These are phyloP conservation scores for Dermolepida albohirtum DNA, from an alignment of 2,888 invertebrate genomes.

Conservation along the genomic window DNA sequence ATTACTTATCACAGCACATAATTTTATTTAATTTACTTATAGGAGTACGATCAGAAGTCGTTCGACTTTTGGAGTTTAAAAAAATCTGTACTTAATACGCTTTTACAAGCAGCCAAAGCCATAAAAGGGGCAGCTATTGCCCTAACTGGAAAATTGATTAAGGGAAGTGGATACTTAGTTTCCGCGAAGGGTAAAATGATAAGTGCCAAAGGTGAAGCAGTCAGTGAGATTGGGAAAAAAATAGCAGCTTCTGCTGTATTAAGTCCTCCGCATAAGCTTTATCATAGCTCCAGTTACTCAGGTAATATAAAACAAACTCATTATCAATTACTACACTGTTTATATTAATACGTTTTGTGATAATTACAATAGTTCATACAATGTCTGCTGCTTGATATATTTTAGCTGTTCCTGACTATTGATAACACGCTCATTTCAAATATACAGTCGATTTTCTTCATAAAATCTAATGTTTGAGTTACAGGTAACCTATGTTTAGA, in stretches of 20 bases:
- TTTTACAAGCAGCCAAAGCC: conserved; percentile 89
- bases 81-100: conserved; percentile 83
- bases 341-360: too few species aligned
- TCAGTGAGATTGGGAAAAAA: conserved; percentile 82
- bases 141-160: conserved; percentile 87
- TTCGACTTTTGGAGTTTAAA: conserved; percentile 76
- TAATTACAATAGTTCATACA: too few species aligned
- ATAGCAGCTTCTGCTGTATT: conserved; percentile 81
- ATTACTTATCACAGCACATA: neutral
- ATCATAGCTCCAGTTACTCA: conserved; percentile 34
- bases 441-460: too few species aligned
- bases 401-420: too few species aligned
- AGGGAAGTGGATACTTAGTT: conserved; percentile 81
- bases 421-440: too few species aligned
- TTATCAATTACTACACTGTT: too few species aligned
- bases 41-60: conserved; percentile 56
- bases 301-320: conserved; percentile 24
- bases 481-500: too few species aligned
- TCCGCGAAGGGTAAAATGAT: conserved; percentile 76
- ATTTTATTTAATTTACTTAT: conserved; percentile 1
- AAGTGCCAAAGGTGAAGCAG: conserved; percentile 81
- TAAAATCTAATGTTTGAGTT: too few species aligned
- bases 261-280: conserved; percentile 60
- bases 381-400: too few species aligned
- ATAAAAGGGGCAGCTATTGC: conserved; percentile 89